A percentile compares a stretch with the other conserved stretches of the same genome.
phyloP scores from a whole-genome alignment of 1,140 invertebrate genomes.

The Pseudomyrmex cubaensis region DNA sequence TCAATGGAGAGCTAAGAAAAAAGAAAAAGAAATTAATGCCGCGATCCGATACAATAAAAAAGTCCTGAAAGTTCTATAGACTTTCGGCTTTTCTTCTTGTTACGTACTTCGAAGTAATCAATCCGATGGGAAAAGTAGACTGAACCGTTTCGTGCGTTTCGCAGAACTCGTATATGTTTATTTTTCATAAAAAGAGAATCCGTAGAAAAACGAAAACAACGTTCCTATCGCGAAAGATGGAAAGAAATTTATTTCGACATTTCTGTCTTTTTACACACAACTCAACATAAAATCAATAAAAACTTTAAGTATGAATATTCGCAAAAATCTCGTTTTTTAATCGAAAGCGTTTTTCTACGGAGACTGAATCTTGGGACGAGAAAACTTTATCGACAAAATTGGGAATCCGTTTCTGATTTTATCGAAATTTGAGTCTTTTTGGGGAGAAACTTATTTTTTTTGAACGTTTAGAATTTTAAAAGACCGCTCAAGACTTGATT shows the following conservation, averaged over 20 bases:
- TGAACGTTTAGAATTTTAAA: too few relatives aligned
- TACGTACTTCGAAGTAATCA: neutral
- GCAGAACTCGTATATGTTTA: slow-evolving; percentile 41
- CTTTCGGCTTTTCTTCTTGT: neutral
- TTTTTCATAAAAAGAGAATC: slow-evolving; percentile 24
- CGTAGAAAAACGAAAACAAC: slow-evolving; percentile 1
- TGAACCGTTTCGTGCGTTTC: slow-evolving; percentile 3
- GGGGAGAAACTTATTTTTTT: neutral
- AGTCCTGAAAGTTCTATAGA: neutral
- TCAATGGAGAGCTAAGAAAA: neutral
- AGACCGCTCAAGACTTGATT: too few relatives aligned
- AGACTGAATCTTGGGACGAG: too few relatives aligned
- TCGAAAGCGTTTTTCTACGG: too few relatives aligned
- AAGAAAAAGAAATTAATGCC: neutral
- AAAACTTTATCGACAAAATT: too few relatives aligned
- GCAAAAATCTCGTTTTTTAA: too few relatives aligned
- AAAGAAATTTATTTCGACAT: too few relatives aligned
- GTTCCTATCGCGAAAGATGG: neutral
- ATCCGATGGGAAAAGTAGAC: neutral
- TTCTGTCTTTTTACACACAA: too few relatives aligned
- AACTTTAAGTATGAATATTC: too few relatives aligned
- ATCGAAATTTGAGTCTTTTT: neutral
- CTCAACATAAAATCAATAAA: too few relatives aligned
- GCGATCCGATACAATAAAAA: neutral
- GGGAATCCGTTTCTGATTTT: too few relatives aligned